A percentile compares a stretch with the other conserved stretches of the same genome.
phyloP scores from a whole-genome alignment of 2,113 vertebrate genomes.

The Scomber japonicus region DNA sequence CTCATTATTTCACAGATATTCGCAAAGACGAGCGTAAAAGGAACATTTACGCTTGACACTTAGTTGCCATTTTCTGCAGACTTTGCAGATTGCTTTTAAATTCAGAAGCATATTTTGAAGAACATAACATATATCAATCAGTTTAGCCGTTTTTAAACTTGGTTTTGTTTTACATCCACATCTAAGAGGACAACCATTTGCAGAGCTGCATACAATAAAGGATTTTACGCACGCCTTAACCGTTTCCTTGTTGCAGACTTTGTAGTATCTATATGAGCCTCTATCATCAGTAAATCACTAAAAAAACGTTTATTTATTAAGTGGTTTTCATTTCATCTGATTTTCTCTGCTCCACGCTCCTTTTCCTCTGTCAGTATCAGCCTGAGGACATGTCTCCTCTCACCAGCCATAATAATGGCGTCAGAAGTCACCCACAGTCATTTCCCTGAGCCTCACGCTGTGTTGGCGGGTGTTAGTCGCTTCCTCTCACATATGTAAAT shows the following conservation, averaged over 20 bases:
- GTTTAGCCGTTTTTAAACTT: background rate
- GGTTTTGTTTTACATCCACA: background rate
- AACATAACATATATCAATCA: too few relatives aligned
- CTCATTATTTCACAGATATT: background rate
- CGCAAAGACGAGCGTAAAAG: background rate
- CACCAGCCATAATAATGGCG: background rate
- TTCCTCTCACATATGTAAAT: constrained; percentile 47
- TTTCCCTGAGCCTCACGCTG: constrained; percentile 48
- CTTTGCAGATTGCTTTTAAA: background rate
- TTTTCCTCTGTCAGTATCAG: background rate
- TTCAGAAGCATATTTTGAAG: background rate
- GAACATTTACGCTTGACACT: background rate
- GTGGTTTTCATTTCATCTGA: background rate
- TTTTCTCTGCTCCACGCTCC: background rate
- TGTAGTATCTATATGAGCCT: too few relatives aligned
- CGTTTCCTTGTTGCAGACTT: background rate
- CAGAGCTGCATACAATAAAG: background rate
- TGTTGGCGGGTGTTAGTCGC: constrained; percentile 39
- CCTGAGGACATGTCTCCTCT: background rate
- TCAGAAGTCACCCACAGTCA: constrained; percentile 6
- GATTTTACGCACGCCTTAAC: constrained; percentile 13
- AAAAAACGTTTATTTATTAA: background rate
- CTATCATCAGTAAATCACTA: background rate
- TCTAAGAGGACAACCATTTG: background rate
- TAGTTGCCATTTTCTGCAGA: background rate